These are phyloP conservation scores for Achlya flavicornis DNA, from an alignment of 2,888 invertebrate species.

Conservation along the genomic window DNA sequence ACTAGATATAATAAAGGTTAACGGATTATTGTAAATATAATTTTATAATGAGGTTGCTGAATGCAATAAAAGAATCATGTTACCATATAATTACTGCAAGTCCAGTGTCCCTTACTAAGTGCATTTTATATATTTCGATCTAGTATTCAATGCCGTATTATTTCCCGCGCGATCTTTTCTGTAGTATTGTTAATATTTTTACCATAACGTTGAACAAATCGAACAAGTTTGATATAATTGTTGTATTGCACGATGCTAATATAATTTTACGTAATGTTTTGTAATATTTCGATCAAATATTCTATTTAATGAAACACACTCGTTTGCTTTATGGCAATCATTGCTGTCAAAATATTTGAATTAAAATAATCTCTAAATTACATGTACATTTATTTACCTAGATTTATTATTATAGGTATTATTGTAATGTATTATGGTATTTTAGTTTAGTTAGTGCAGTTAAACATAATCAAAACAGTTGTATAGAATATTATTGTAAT, in stretches of 20 bases:
- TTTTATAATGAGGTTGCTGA: slow-evolving; percentile 60
- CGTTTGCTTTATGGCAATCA: not conserved
- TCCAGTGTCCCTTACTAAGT: slow-evolving; percentile 49
- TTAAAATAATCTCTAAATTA: not conserved
- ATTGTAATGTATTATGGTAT: slow-evolving; percentile 3
- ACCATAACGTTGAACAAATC: slow-evolving; percentile 18
- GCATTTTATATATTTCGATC: slow-evolving; percentile 28
- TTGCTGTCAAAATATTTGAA: not conserved
- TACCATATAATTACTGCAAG: slow-evolving; percentile 53
- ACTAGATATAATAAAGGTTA: slow-evolving; percentile 58
- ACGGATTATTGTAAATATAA: slow-evolving; percentile 76
- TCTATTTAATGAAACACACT: not conserved
- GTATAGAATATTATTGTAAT: slow-evolving; percentile 14
- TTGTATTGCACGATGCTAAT: slow-evolving; percentile 11
- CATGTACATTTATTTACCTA: not conserved
- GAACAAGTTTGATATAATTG: slow-evolving; percentile 10
- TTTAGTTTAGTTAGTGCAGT: slow-evolving; percentile 4
- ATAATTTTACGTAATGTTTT: slow-evolving; percentile 9
- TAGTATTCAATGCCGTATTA: slow-evolving; percentile 22
- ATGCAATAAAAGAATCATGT: slow-evolving; percentile 56
- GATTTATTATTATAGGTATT: not conserved
- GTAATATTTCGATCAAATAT: not conserved
- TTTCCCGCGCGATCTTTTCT: slow-evolving; percentile 2
- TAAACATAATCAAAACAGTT: not conserved
- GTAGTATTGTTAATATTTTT: slow-evolving; percentile 9